Percentiles rank a stretch among this genome's conserved stretches.
phyloP scores from a whole-genome alignment of 2,113 vertebrate genomes.

The Sylvilagus bachmani region DNA sequence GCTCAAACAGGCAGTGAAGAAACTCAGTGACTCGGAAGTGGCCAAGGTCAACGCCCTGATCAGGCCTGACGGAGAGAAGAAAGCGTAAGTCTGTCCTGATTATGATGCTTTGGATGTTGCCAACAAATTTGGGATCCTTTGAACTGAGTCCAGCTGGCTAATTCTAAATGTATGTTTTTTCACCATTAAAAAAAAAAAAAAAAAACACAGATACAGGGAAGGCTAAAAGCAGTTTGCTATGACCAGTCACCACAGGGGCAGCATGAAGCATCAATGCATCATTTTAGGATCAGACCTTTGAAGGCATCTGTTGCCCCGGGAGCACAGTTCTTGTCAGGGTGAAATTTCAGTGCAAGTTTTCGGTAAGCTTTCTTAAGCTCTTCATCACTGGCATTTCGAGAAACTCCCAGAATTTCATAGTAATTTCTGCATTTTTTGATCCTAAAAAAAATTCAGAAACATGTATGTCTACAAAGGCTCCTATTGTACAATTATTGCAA shows the following conservation, averaged over 20 bases:
- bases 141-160: too few relatives aligned
- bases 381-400: slow-evolving; percentile 93
- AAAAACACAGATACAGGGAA: neutral
- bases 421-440: slow-evolving; percentile 97
- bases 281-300: slow-evolving; percentile 91
- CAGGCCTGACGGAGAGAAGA: too few relatives aligned
- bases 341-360: slow-evolving; percentile 95
- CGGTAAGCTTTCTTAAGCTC: slow-evolving; percentile 97
- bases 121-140: too few relatives aligned
- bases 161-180: too few relatives aligned
- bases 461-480: slow-evolving; percentile 23
- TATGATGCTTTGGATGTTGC: too few relatives aligned
- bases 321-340: slow-evolving; percentile 97
- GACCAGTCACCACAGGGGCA: neutral
- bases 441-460: slow-evolving; percentile 84
- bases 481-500: slow-evolving; percentile 38
- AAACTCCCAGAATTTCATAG: slow-evolving; percentile 96
- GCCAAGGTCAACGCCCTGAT: too few relatives aligned
- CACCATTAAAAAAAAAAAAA: too few relatives aligned
- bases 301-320: slow-evolving; percentile 98
- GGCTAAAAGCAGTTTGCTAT: neutral
- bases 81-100: too few relatives aligned
- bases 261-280: neutral
- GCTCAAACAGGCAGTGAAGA: too few relatives aligned
- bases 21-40: too few relatives aligned